Percentiles rank a stretch among this genome's conserved stretches.
phyloP scores from a whole-genome alignment of 53 echinoderm and acorn worm genomes.

The Luidia sarsii region DNA sequence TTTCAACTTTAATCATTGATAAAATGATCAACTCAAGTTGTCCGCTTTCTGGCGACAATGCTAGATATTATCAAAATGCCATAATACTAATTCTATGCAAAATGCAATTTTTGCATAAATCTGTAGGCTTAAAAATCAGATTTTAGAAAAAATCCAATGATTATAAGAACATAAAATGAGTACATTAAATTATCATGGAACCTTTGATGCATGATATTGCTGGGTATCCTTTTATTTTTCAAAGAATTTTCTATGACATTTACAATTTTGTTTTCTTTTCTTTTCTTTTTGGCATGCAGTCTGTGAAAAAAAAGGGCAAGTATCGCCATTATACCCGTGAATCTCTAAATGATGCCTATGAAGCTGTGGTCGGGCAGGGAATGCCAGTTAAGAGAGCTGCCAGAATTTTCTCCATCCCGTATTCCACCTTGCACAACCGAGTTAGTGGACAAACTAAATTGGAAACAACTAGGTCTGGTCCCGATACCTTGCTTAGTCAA shows the following conservation, averaged over 20 bases:
- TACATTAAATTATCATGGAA: background rate
- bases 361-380: slow-evolving; percentile 5
- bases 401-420: slow-evolving; percentile 13
- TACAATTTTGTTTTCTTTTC: background rate
- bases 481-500: background rate
- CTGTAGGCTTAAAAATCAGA: background rate
- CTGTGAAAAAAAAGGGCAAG: background rate
- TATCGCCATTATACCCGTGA: slow-evolving; percentile 1
- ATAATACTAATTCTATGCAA: background rate
- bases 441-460: slow-evolving; percentile 3
- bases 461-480: slow-evolving; percentile 15
- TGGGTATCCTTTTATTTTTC: too few species aligned
- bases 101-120: background rate
- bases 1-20: background rate
- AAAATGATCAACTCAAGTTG: background rate
- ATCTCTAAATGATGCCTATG: background rate
- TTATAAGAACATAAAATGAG: background rate
- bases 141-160: background rate
- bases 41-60: background rate
- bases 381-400: slow-evolving; percentile 1
- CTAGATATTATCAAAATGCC: background rate
- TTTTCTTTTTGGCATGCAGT: background rate
- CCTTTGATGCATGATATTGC: too few species aligned
- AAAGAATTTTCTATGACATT: background rate
- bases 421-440: slow-evolving; percentile 6